Base-by-base conservation (phyloP, 2,888 invertebrate species). In the Andrena dorsata region DNA sequence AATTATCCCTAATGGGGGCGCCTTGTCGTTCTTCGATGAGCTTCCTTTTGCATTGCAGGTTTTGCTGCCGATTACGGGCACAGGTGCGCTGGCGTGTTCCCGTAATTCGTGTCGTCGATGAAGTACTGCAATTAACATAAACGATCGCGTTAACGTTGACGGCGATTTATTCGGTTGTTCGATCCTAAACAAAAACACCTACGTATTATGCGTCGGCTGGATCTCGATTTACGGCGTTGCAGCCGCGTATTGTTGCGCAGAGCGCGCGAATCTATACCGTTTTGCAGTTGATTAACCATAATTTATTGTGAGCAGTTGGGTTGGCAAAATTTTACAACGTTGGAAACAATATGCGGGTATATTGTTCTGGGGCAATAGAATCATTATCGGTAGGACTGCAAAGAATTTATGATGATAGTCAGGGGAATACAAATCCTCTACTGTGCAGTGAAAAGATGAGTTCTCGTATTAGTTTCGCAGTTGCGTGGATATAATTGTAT, bases 1-100 rank as follows among this genome's bases (percentile, higher is more conserved):
- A 87, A 84, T 87, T 76, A 76, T 84, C 79, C 75, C 51, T 82
- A 84, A 84, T 75, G 78, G 66, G 60, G 51, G 58, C 58, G 64
- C 60, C 63, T 78, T 70, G 69, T 49, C 20, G 63, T 47, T 56
- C 63, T 28, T 72, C 72, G 71, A 63, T 35, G 63, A 41, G 53
- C n/a, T 49, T 68, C 66, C 68, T 53, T 71, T 71, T 51, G 41
- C 60, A 16, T 7, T 13, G 51, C 20, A 20, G 10, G 64, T 63
- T 49, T 47, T 58, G 51, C 35, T 58, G 63, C 20, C 49, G 69
- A 64, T 69, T 65, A 76, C 64, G 13, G 64, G 23, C 72, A 16
- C 75, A 60, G 60, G 68, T 58, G 73, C 78, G 49, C 68, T 30
- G 41, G 66, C 68, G 75, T n/a, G 23, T 30, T 6, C 28, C 47